Conservation (phyloP, 1,140 invertebrate genomes). For the Epicauta chinensis region DNA sequence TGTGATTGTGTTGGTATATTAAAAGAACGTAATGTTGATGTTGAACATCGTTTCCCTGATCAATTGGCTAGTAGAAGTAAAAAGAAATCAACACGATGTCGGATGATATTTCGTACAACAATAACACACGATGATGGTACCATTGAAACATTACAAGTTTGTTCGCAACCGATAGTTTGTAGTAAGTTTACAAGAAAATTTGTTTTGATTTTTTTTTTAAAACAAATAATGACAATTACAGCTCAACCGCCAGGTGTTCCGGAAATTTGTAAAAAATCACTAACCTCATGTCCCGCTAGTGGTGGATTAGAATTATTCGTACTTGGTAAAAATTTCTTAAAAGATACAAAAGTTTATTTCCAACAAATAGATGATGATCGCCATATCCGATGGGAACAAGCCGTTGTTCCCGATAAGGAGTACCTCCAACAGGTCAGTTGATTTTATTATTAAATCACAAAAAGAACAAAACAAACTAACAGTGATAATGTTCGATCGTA, state of each 20-base stretch:
- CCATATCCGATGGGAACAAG: constrained; percentile 64
- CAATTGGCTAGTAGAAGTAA: constrained; percentile 67
- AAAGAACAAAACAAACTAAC: no score
- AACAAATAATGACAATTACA: constrained; percentile 46
- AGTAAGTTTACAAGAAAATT: constrained; percentile 58
- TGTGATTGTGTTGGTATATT: constrained; percentile 81
- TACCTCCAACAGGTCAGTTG: constrained; percentile 67
- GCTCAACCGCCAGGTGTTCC: constrained; percentile 93
- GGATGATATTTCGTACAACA: constrained; percentile 89
- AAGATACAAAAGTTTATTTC: constrained; percentile 87
- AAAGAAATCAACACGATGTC: constrained; percentile 89
- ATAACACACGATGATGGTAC: constrained; percentile 67
- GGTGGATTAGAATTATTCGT: constrained; percentile 91
- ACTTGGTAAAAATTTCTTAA: constrained; percentile 94
- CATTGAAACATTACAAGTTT: constrained; percentile 81
- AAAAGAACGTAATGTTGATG: constrained; percentile 95
- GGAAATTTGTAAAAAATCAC: constrained; percentile 90
- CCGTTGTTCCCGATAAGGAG: constrained; percentile 74
- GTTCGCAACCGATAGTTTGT: constrained; percentile 90
- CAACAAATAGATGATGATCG: constrained; percentile 53
- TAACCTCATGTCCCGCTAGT: constrained; percentile 67
- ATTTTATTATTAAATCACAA: background rate
- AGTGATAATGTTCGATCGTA: constrained; percentile 43
- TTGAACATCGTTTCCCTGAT: constrained; percentile 86
- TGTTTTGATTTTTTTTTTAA: background rate